phyloP scores from a whole-genome alignment of 1,140 invertebrate species.

The Eufriesea mexicana region DNA sequence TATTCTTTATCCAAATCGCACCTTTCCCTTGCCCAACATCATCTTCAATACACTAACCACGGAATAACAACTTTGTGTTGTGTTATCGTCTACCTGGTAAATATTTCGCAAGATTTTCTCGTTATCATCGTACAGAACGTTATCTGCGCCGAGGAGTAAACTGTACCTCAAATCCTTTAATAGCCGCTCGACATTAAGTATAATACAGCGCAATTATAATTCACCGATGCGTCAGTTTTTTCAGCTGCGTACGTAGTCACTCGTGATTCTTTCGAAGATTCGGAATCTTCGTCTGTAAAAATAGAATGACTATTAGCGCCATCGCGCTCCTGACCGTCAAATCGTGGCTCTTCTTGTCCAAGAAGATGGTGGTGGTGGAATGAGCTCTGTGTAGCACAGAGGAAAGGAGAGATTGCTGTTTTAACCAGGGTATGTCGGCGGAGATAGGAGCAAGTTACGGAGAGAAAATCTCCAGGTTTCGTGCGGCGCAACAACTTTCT shows the following conservation, averaged over 20 bases:
- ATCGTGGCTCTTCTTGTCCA: background rate
- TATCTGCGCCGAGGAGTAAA: background rate
- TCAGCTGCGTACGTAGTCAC: background rate
- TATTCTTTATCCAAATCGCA: background rate
- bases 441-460: slow-evolving; percentile 16
- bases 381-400: background rate
- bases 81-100: background rate
- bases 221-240: background rate
- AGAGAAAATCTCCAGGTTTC: slow-evolving; percentile 56
- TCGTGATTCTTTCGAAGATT: background rate
- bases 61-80: background rate
- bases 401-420: slow-evolving; percentile 5
- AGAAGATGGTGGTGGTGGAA: background rate
- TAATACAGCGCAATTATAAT: background rate
- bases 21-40: background rate
- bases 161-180: background rate
- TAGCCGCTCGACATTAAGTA: background rate
- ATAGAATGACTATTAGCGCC: background rate
- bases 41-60: too few relatives aligned
- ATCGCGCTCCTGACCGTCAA: background rate
- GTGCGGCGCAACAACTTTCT: slow-evolving; percentile 64
- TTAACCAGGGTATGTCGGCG: slow-evolving; percentile 56
- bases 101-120: background rate
- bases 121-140: background rate
- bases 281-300: background rate